Evolutionary conservation across 2,888 invertebrate genomes (phyloP), one percentile per base, ranked within the genome.

Genomic region (Eilema sororculum): DNA sequence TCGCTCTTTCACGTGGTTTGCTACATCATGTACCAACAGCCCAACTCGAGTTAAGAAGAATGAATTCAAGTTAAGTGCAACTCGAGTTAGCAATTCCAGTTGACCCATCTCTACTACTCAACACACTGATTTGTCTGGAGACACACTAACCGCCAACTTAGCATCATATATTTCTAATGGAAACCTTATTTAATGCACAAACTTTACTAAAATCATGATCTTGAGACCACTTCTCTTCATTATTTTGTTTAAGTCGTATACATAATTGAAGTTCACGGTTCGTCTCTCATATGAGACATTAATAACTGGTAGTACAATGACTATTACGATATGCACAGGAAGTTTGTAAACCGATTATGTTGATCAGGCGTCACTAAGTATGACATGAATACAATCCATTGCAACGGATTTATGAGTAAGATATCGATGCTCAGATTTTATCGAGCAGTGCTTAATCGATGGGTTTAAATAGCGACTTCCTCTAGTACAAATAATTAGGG

Each of bases 281-380:
- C 73, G 76, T 79, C 80, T 87, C 85, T 88, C 86, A 74, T 78
- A 82, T 79, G 86, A 80, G 90, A 92, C 91, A 89, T 91, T 93
- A 93, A 94, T 93, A 93, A 89, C 91, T 89, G 84, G 90, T 91
- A 91, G 89, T 91, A 91, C 91, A 92, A 90, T 89, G 87, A 80
- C 85, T 78, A 90, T 93, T 92, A 92, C 86, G 93, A 92, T 92
- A 89, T 90, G 84, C 82, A 87, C 91, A 90, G 91, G 92, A 92
- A 92, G 92, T 90, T 86, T 84, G 87, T 94, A 94, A 94, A 93
- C 92, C 93, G 94, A 94, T 94, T 95, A 94, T 86, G 87, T 79
- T 91, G 93, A 93, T 91, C 90, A 88, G 81, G 89, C 89, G 91
- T 94, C 93, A 91, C 89, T 92, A 91, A 90, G 85, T 87, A 82